phyloP scores from a whole-genome alignment of 2,888 invertebrate species.

The Stenodera caucasica region DNA sequence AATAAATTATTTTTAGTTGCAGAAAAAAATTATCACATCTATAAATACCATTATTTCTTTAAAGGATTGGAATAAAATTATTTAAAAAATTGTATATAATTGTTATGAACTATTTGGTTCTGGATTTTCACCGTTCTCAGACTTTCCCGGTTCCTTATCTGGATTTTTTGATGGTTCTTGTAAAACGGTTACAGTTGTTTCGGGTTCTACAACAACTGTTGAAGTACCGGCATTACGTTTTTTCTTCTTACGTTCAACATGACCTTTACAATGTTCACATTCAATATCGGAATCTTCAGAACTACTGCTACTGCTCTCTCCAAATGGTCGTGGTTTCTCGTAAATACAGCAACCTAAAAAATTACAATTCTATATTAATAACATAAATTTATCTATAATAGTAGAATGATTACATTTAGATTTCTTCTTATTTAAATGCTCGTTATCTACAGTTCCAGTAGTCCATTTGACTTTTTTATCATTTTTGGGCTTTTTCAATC shows the following conservation, averaged over 20 bases:
- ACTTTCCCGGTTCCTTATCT: slow-evolving; percentile 1
- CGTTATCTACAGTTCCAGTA: slow-evolving; percentile 91
- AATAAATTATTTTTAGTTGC: background rate
- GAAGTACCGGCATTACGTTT: slow-evolving; percentile 19
- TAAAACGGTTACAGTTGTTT: slow-evolving; percentile 23
- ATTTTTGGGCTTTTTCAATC: slow-evolving; percentile 69
- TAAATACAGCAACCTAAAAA: slow-evolving; percentile 90
- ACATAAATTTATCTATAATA: too few species aligned
- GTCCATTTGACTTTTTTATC: slow-evolving; percentile 88
- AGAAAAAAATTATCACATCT: background rate
- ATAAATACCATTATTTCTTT: background rate
- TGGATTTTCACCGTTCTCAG: background rate
- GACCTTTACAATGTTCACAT: slow-evolving; percentile 85
- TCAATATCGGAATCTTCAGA: slow-evolving; percentile 74
- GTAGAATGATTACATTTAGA: slow-evolving; percentile 95
- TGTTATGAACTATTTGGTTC: slow-evolving; percentile 1
- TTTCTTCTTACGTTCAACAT: slow-evolving; percentile 65
- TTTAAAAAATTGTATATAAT: background rate
- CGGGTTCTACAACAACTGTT: slow-evolving; percentile 17
- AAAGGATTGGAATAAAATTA: background rate
- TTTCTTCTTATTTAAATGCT: slow-evolving; percentile 92
- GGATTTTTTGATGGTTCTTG: background rate
- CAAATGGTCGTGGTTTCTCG: slow-evolving; percentile 85
- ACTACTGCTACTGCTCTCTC: slow-evolving; percentile 84
- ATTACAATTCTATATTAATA: too few species aligned